Evolutionary conservation across 2,888 invertebrate species (phyloP), one percentile per base, ranked within the genome.

Genomic region (Scrobipalpa atriplicella): DNA sequence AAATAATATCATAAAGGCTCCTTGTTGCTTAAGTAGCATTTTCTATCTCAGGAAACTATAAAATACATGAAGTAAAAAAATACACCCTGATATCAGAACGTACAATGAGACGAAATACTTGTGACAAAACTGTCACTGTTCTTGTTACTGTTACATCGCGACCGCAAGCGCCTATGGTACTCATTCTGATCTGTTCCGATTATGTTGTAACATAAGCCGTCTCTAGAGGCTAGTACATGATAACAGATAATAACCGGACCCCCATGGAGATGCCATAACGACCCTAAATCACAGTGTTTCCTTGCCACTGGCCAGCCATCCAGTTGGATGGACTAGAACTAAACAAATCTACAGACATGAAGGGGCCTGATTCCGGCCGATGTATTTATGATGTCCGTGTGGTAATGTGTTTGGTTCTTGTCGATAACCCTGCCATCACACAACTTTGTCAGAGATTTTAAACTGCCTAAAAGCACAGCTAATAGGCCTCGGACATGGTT

Each of bases 211-310:
- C 21, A 21, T 21, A 11, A 21, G 21, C 54, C 54, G 54, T 56
- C 54, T 56, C 54, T 56, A 56, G 29, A 16, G 38, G n/a, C 38
- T 38, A 38, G 58, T 58, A 58, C 56, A 19, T n/a, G 58, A 54
- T 54, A 54, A 21, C 21, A 54, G 54, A 54, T 54, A 54, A 54
- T 54, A 54, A 62, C 62, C 43, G 52, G 67, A 69, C 69, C 69
- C 65, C 69, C 69, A 65, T 62, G 43, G 68, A 67, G 65, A 62
- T 38, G 52, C 39, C 21, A 18, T 68, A 68, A 69, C 69, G 69
- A 67, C 65, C 58, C 54, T 69, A 69, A 69, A 69, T 69, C 67
- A 69, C 43, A 62, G 65, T 62, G 64, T 38, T 54, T 39, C 62
- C 66, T 62, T 18, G 60, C 66, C 63, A 66, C 68, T 29, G 60